phyloP scores from a whole-genome alignment of 2,888 invertebrate genomes.

The Dynastes maya region DNA sequence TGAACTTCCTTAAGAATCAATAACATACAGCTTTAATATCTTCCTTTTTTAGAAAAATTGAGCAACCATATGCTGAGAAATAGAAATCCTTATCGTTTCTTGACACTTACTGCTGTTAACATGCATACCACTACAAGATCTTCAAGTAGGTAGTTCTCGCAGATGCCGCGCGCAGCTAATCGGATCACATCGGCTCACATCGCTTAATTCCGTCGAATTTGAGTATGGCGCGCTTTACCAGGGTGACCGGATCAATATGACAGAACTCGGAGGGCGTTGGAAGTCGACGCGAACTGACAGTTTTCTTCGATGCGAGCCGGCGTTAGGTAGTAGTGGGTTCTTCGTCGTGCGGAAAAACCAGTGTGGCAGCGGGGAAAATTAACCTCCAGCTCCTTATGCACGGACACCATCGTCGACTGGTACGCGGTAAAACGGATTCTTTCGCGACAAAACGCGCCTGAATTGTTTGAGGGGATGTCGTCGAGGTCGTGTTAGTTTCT shows the following conservation, averaged over 20 bases:
- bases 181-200: conserved; percentile 52
- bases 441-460: conserved; percentile 5
- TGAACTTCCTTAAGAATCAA: too few species aligned
- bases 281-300: conserved; percentile 57
- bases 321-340: conserved; percentile 53
- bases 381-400: conserved; percentile 53
- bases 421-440: neutral
- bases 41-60: too few species aligned
- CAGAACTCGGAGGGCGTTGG: conserved; percentile 61
- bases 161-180: neutral
- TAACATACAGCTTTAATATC: too few species aligned
- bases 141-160: neutral
- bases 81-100: too few species aligned
- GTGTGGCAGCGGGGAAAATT: conserved; percentile 51
- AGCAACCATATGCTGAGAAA: too few species aligned
- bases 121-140: too few species aligned
- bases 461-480: neutral
- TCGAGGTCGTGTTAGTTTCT: neutral
- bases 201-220: conserved; percentile 59
- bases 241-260: conserved; percentile 68
- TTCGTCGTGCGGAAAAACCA: conserved; percentile 36
- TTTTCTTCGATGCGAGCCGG: conserved; percentile 56
- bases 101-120: too few species aligned
- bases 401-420: conserved; percentile 20
- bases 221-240: conserved; percentile 67